A percentile compares a stretch with the other conserved stretches of the same genome.
phyloP scores from a whole-genome alignment of 2,888 invertebrate species.

The Scelioninae gen. 1 region DNA sequence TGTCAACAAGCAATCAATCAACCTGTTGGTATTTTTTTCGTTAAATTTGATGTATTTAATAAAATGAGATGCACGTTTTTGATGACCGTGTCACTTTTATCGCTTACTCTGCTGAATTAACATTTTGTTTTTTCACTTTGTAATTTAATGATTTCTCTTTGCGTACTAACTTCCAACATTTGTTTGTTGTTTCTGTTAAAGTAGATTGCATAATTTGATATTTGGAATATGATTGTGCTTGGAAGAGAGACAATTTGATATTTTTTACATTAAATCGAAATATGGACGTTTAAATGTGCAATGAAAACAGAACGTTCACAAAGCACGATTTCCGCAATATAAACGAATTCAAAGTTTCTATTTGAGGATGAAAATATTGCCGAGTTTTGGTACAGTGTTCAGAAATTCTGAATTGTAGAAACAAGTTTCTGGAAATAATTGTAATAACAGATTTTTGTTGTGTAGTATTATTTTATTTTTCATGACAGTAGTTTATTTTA shows the following conservation, averaged over 20 bases:
- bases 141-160: slow-evolving; percentile 31
- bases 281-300: neutral
- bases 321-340: too few species aligned
- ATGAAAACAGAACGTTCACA: neutral
- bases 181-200: slow-evolving; percentile 38
- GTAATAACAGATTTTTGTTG: too few species aligned
- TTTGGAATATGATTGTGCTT: slow-evolving; percentile 15
- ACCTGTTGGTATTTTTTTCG: neutral
- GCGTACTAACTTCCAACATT: slow-evolving; percentile 30
- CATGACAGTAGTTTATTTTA: too few species aligned
- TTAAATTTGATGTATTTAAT: slow-evolving; percentile 1
- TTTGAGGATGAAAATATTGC: too few species aligned
- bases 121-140: slow-evolving; percentile 29
- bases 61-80: slow-evolving; percentile 51
- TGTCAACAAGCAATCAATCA: slow-evolving; percentile 22
- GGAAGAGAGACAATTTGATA: slow-evolving; percentile 11
- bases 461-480: too few species aligned
- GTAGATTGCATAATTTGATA: slow-evolving; percentile 38
- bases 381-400: too few species aligned
- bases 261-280: slow-evolving; percentile 15
- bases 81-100: slow-evolving; percentile 30
- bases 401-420: too few species aligned
- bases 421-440: too few species aligned
- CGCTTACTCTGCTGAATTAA: slow-evolving; percentile 35
- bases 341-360: too few species aligned